Evolutionary conservation across 2,113 vertebrate genomes (phyloP).

Genomic region (Epinephelus moara): DNA sequence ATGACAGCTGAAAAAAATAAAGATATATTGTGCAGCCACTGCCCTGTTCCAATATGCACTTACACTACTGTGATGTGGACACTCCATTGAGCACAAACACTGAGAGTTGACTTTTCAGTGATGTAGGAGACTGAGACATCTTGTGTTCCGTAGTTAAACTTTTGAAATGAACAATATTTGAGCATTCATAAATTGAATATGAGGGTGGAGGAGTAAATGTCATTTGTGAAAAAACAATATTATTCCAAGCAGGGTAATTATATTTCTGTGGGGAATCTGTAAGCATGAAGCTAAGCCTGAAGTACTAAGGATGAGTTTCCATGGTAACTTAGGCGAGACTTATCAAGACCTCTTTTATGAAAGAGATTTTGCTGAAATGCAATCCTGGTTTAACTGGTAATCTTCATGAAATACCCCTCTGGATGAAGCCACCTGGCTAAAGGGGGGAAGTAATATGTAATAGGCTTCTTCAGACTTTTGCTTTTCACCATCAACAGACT

Average conservation of each 20-base stretch:
- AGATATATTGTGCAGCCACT: no score
- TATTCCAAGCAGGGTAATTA: background rate
- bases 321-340: background rate
- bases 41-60: no score
- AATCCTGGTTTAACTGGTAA: slow-evolving; percentile 9
- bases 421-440: background rate
- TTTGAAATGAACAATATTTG: background rate
- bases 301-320: background rate
- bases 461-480: background rate
- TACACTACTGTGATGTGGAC: no score
- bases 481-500: background rate
- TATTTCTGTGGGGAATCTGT: background rate
- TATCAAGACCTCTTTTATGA: background rate
- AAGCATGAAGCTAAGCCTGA: background rate
- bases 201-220: background rate
- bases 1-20: no score
- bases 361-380: background rate
- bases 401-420: background rate
- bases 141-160: no score
- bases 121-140: background rate
- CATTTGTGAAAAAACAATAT: background rate
- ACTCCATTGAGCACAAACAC: no score
- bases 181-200: background rate
- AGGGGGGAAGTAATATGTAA: background rate
- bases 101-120: background rate